Evolutionary conservation across 2,888 invertebrate species (phyloP).

Genomic region (Hoplodrina ambigua): DNA sequence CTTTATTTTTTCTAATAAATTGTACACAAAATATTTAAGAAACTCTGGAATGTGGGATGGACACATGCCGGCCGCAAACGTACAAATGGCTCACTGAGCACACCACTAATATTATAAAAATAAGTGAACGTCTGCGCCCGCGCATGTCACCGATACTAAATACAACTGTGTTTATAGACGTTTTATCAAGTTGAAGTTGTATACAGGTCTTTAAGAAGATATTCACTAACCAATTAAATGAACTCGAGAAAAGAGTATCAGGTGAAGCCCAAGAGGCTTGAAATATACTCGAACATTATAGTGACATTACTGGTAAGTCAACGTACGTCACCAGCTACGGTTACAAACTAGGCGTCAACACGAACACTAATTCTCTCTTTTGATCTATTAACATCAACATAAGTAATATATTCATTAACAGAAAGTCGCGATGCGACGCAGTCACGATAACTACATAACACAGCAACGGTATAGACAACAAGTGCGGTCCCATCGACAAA

Average conservation of each 20-base stretch:
- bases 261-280: neutral
- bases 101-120: neutral
- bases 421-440: conserved; percentile 20
- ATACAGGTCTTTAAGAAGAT: neutral
- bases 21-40: conserved; percentile 68
- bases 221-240: neutral
- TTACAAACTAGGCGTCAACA: conserved; percentile 38
- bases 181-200: neutral
- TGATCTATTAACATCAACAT: conserved; percentile 41
- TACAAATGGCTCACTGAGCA: neutral
- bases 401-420: conserved; percentile 19
- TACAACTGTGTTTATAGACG: neutral
- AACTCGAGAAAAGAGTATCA: neutral
- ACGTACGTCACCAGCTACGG: conserved; percentile 42
- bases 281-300: neutral
- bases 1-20: conserved; percentile 73
- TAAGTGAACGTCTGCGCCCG: conserved; percentile 2
- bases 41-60: conserved; percentile 53
- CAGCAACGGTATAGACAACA: conserved; percentile 39
- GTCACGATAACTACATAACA: conserved; percentile 35
- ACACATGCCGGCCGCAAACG: conserved; percentile 1
- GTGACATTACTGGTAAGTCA: conserved; percentile 19
- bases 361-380: conserved; percentile 57
- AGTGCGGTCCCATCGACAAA: conserved; percentile 45
- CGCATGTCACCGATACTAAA: neutral